Conservation (phyloP, 2,113 vertebrate species). For the Bufo gargarizans region DNA sequence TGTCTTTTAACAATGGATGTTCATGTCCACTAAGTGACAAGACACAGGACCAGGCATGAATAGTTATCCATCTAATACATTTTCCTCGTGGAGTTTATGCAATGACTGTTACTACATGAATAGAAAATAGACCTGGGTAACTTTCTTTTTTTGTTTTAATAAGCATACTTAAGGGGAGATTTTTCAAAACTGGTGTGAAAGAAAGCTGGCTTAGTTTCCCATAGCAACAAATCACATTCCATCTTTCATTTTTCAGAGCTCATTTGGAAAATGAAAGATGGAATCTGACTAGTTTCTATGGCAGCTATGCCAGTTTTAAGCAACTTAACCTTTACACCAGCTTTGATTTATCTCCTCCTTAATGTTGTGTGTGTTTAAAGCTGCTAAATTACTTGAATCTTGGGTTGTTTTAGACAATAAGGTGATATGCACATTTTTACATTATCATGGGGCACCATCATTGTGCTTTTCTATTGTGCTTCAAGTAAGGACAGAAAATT, state of each 20-base stretch:
- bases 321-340: too few species aligned
- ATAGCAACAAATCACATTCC: too few species aligned
- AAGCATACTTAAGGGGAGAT: too few species aligned
- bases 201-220: too few species aligned
- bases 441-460: neutral
- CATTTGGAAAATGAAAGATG: too few species aligned
- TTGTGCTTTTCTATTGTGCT: neutral
- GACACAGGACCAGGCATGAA: neutral
- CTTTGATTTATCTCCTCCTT: too few species aligned
- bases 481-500: neutral
- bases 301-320: too few species aligned
- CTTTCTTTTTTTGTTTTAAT: neutral
- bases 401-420: neutral
- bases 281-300: too few species aligned
- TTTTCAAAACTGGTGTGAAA: too few species aligned
- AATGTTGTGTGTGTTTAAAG: neutral
- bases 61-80: neutral
- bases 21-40: neutral
- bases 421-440: neutral
- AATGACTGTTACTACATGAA: neutral
- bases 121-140: neutral
- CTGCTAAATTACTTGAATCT: constrained; percentile 35
- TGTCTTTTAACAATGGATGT: neutral
- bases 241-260: too few species aligned
- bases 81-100: neutral